Evolutionary conservation across 1,140 invertebrate species (phyloP), one percentile per base, ranked within the genome.

Genomic region (Callitettix versicolor): DNA sequence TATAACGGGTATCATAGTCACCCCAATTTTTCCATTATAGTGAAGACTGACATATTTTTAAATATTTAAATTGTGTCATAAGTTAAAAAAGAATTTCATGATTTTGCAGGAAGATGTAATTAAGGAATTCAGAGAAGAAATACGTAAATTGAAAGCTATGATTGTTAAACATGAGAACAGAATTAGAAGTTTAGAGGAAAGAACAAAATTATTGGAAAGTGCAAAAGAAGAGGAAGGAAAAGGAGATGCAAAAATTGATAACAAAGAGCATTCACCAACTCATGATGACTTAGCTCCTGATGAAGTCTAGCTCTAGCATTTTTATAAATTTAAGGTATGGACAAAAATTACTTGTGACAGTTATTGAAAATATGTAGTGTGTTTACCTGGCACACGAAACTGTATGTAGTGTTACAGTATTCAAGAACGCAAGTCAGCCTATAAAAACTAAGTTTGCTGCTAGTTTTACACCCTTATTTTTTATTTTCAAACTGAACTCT

Each of bases 101-200:
- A 42, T 63, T 48, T 60, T 64, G 17, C 51, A 80, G 77, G 75
- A 79, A 48, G 80, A 84, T 56, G 73, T 80, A 56, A 69, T 92
- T 12, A 87, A 91, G 60, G 90, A 93, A 64, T 82, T 91, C 57
- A 76, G 81, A 26, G 84, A 88, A 62, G 88, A 92, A 68, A 88
- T 93, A 61, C 79, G 90, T 43, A 92, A 91, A 68, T 72, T 96
- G 54, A 96, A 96, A 68, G 84, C 90, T 2, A 88, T 95, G 64
- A 88, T 95, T 59, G 85, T 95, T 3, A 94, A 94, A 65, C 93
- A 97, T 67, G 93, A 97, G 71, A 91, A 91, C 60, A 78, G 92
- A 57, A 88, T 90, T 64, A 73, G 84, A 52, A 76, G 83, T 12
- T 65, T 89, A 9, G 86, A 89, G 64, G 79, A 80, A 20, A 67